Evolutionary conservation across 2,888 invertebrate genomes (phyloP), one percentile per base, ranked within the genome.

Genomic region (Andrena hattorfiana): DNA sequence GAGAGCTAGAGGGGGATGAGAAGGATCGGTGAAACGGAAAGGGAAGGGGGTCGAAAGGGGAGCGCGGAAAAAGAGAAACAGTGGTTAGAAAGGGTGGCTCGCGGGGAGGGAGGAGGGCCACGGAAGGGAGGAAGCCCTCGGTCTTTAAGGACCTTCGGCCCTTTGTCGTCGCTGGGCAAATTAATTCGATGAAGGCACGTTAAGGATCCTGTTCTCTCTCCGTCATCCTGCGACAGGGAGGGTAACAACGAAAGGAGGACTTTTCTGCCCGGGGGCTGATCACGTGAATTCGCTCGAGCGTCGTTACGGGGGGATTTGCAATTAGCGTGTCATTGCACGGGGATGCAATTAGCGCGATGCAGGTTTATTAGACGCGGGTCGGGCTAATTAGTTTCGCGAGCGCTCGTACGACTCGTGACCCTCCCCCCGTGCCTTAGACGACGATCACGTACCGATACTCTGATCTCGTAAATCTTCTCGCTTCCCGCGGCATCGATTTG

Each of bases 151-250:
- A 85, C 83, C 42, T 86, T 82, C 80, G 73, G 81, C 59, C 81
- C 84, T 87, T 84, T 88, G 84, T 85, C 83, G 81, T 75, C 68
- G 78, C 76, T 77, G 85, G 79, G 85, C 86, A 90, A 91, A 90
- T 91, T 89, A 90, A 90, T 90, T 87, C 87, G 84, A 88, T 89
- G 81, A 82, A 81, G 84, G 62, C 83, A 86, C 85, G 81, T 86
- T 85, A 77, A 86, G 83, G 81, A 86, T 86, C 78, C 71, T 70
- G 73, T 69, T 59, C 78, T 64, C 77, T 48, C 67, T 23, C 23
- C 49, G 67, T 62, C 75, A 56, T 75, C 49, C 73, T 48, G 48
- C 32, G 13, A 60, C 66, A 51, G 63, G 35, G 66, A 71, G 71
- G 80, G 76, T 77, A 66, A 63, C 72, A 49, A 20, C 82, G 70